Evolutionary conservation across 2,888 invertebrate species (phyloP).

Genomic region (Tortrix viridana): DNA sequence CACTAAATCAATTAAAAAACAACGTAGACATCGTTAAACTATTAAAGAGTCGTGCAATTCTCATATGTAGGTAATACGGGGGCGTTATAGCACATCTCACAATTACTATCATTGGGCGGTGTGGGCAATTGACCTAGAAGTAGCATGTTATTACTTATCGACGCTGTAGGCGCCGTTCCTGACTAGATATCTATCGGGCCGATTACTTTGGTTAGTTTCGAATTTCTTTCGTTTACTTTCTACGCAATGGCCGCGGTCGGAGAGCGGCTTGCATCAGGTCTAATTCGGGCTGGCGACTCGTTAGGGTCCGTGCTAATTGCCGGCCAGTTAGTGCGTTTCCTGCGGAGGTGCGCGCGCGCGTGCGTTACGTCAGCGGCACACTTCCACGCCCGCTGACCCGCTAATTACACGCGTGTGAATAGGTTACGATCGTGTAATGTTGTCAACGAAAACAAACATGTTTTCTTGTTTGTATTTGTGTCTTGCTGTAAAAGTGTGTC

Average conservation of each 20-base stretch:
- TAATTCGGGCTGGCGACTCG: conserved; percentile 43
- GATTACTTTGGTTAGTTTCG: conserved; percentile 61
- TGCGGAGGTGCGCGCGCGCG: conserved; percentile 46
- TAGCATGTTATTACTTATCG: conserved; percentile 63
- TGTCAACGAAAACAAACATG: conserved; percentile 57
- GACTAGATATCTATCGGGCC: conserved; percentile 58
- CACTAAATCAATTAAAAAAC: conserved; percentile 47
- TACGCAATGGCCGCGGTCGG: conserved; percentile 53
- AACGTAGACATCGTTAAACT: conserved; percentile 44
- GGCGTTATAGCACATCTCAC: conserved; percentile 57
- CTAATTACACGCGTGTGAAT: conserved; percentile 71
- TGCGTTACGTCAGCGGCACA: conserved; percentile 68
- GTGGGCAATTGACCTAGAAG: conserved; percentile 74
- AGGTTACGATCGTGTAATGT: conserved; percentile 67
- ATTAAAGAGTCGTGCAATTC: conserved; percentile 44
- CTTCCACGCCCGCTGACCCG: conserved; percentile 70
- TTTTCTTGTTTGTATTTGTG: conserved; percentile 50
- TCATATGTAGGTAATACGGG: conserved; percentile 41
- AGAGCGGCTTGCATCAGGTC: conserved; percentile 37
- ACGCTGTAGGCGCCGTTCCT: conserved; percentile 57
- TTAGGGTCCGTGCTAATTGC: conserved; percentile 56
- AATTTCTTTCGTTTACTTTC: conserved; percentile 71
- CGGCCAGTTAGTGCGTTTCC: conserved; percentile 54
- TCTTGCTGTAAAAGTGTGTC: conserved; percentile 69
- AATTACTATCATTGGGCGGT: conserved; percentile 68